Conservation (phyloP, 2,888 invertebrate species). For the Fragum sueziense region DNA sequence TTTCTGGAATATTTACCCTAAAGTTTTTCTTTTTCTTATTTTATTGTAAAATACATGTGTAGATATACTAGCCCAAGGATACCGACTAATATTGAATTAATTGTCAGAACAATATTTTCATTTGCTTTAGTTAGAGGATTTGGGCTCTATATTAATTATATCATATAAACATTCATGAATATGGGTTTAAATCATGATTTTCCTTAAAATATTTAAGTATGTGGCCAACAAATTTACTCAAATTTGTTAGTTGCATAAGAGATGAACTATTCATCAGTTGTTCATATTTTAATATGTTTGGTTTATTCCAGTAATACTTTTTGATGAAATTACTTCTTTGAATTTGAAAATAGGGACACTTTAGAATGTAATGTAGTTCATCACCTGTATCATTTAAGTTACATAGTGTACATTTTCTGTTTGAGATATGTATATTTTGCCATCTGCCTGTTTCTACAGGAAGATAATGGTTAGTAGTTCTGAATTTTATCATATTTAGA, state of each 20-base stretch:
- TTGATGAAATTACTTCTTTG: background rate
- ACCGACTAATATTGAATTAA: no score
- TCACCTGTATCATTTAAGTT: background rate
- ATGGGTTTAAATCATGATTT: no score
- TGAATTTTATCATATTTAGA: background rate
- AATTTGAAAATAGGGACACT: background rate
- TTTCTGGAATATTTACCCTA: no score
- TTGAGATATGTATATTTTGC: background rate
- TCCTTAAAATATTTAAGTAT: no score
- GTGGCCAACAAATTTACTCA: background rate
- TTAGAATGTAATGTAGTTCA: background rate
- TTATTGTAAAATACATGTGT: no score
- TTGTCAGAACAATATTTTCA: no score
- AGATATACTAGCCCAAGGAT: no score
- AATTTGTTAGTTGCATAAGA: background rate
- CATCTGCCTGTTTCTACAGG: conserved; percentile 6
- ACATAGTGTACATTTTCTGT: background rate
- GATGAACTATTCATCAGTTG: background rate
- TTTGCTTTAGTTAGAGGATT: no score
- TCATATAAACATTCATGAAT: no score
- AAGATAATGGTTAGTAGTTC: background rate
- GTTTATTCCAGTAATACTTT: background rate
- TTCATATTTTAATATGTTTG: background rate
- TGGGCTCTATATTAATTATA: no score
- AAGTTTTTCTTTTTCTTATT: no score